Conservation (phyloP, 2,888 invertebrate species). For the Diarsia brunnea region DNA sequence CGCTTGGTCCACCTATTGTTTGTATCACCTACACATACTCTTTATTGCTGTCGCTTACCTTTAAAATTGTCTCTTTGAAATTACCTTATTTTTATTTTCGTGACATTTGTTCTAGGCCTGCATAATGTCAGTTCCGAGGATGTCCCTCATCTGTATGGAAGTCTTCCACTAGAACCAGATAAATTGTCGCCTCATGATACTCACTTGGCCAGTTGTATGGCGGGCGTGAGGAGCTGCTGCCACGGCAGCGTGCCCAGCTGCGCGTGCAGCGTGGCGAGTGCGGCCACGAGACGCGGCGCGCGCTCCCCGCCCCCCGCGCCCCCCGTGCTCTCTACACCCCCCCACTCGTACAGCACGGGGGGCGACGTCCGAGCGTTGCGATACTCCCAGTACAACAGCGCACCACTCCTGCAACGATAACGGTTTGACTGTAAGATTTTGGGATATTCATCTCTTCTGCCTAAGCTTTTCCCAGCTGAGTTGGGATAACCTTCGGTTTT, state of each 20-base stretch:
- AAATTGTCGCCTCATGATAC: background rate
- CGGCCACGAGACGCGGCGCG: constrained; percentile 79
- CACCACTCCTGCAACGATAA: constrained; percentile 91
- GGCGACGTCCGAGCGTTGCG: constrained; percentile 80
- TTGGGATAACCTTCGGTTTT: too few relatives aligned
- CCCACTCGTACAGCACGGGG: constrained; percentile 84
- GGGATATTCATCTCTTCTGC: background rate
- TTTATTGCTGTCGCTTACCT: too few relatives aligned
- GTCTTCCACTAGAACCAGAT: background rate
- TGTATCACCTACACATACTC: too few relatives aligned
- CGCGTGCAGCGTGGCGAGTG: constrained; percentile 81
- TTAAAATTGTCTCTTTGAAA: too few relatives aligned
- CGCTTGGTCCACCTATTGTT: background rate
- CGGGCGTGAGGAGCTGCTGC: constrained; percentile 78
- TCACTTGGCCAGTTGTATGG: constrained; percentile 79
- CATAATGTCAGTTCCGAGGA: too few relatives aligned
- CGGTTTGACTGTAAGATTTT: background rate
- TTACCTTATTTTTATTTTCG: background rate
- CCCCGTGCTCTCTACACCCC: constrained; percentile 56
- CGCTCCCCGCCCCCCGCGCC: constrained; percentile 54
- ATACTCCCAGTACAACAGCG: constrained; percentile 94
- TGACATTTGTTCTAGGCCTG: background rate
- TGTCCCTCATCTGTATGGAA: background rate
- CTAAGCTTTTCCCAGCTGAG: too few relatives aligned
- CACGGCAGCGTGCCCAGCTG: constrained; percentile 79